Base-by-base conservation (phyloP, 2,797 vertebrate species). In the Ctenosaura bakeri region DNA sequence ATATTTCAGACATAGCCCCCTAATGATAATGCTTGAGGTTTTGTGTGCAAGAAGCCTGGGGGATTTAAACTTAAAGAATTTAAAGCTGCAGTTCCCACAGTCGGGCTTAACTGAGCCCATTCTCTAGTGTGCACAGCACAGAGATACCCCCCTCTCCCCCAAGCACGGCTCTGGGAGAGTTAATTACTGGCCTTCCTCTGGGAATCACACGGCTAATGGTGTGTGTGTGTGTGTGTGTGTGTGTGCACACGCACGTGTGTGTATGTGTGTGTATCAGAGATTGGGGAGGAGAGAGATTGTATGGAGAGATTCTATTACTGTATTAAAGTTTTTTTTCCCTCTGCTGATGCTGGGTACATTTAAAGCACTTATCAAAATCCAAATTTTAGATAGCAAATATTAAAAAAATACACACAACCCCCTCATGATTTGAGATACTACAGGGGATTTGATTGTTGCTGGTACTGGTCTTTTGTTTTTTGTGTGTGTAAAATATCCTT, bases 71-170 rank as follows among this genome's bases (percentile, higher is more conserved):
- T 54, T 90, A 83, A 78, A 90, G 86, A 90, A 93, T 91, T 90
- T 93, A 26, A 92, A 94, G 83, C 90, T 89, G 90, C 87, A 92
- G 87, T 93, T 96, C 95, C 91, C 94, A 95, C 94, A 95, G 80
- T 94, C 93, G 0, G 0, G 59, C 74, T 85, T 80, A 82, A 86
- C 77, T 20, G 59, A 82, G 71, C 73, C 50, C 87, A 66, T 82
- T 82, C 59, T 74, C 79, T 83, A 69, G 78, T 16, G 59, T 38
- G 78, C 88, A 92, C 0, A 91, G 74, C 76, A 83, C 87, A 92
- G 56, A 91, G 92, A 80, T 71, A 77, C 87, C 89, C 87, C 89
- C n/a, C 64, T 52, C n/a, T 79, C 78, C 88, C 90, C 88, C 94
- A 76, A 91, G 82, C 71, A 81, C 0, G 1, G 87, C 88, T 71